phyloP scores from a whole-genome alignment of 2,113 vertebrate species.

The Melierax canorus region DNA sequence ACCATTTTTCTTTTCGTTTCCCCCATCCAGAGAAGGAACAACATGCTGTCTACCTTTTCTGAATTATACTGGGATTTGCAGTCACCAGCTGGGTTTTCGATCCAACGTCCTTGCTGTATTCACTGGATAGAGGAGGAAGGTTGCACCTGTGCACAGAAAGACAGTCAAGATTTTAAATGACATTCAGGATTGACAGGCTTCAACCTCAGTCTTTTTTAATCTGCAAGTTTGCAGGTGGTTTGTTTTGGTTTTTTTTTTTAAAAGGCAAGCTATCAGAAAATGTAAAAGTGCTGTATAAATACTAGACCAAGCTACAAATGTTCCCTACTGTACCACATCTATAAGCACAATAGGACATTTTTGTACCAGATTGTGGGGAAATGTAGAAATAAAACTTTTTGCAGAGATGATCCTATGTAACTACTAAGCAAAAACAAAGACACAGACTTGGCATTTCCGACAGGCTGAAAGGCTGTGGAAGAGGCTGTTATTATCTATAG shows the following conservation, averaged over 20 bases:
- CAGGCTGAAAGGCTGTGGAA: background rate
- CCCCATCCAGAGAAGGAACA: background rate
- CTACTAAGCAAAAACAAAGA: background rate
- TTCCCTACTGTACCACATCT: background rate
- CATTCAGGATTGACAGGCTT: background rate
- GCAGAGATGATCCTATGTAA: background rate
- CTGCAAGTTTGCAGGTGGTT: background rate
- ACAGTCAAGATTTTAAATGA: background rate
- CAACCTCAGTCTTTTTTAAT: background rate
- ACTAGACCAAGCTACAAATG: background rate
- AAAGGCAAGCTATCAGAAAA: background rate
- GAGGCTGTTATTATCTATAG: background rate
- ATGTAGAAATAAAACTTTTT: background rate
- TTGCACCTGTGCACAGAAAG: constrained; percentile 83
- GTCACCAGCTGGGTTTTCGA: constrained; percentile 90
- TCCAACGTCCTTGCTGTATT: constrained; percentile 89
- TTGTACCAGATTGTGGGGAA: background rate
- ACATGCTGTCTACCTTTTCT: constrained; percentile 82
- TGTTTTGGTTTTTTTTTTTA: background rate
- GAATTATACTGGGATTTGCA: constrained; percentile 96
- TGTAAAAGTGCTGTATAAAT: background rate
- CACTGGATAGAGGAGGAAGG: constrained; percentile 89
- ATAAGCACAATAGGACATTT: background rate
- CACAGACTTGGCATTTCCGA: background rate
- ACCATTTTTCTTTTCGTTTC: background rate